phyloP scores from a whole-genome alignment of 2,888 invertebrate species.

The Cephus rjabovi region DNA sequence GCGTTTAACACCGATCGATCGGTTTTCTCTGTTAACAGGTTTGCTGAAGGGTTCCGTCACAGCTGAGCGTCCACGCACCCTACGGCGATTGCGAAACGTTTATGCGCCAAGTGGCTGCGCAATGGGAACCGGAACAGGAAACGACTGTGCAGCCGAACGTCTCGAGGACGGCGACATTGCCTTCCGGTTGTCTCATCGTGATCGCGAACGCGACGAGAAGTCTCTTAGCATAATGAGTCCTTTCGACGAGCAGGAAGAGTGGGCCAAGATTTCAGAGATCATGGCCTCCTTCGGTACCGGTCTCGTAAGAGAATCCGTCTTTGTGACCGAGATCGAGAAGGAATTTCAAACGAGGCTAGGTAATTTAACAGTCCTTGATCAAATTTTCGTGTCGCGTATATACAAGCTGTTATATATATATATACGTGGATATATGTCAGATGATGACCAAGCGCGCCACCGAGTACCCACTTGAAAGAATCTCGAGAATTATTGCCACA shows the following conservation, averaged over 20 bases:
- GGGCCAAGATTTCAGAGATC: constrained; percentile 96
- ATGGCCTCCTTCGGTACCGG: constrained; percentile 94
- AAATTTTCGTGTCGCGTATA: not conserved
- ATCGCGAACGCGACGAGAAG: constrained; percentile 65
- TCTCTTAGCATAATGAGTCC: constrained; percentile 80
- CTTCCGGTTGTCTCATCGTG: constrained; percentile 58
- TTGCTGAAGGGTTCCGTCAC: constrained; percentile 86
- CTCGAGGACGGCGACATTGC: constrained; percentile 59
- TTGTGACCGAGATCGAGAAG: constrained; percentile 82
- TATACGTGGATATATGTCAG: not conserved
- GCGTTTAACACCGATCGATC: constrained; percentile 4
- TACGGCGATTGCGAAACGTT: constrained; percentile 80
- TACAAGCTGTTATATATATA: not conserved
- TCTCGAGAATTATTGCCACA: not conserved
- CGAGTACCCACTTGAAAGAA: not conserved
- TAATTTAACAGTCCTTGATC: constrained; percentile 52
- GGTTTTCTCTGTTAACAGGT: constrained; percentile 69
- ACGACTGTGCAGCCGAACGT: constrained; percentile 66
- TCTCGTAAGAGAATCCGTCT: constrained; percentile 81
- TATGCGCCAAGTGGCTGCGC: constrained; percentile 69
- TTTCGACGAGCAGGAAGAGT: constrained; percentile 94
- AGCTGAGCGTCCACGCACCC: constrained; percentile 80
- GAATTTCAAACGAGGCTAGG: constrained; percentile 82
- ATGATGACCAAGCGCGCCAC: not conserved
- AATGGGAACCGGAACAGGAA: constrained; percentile 59